These are phyloP conservation scores for Carapus acus DNA, from an alignment of 2,797 vertebrate genomes.

Conservation along the genomic window DNA sequence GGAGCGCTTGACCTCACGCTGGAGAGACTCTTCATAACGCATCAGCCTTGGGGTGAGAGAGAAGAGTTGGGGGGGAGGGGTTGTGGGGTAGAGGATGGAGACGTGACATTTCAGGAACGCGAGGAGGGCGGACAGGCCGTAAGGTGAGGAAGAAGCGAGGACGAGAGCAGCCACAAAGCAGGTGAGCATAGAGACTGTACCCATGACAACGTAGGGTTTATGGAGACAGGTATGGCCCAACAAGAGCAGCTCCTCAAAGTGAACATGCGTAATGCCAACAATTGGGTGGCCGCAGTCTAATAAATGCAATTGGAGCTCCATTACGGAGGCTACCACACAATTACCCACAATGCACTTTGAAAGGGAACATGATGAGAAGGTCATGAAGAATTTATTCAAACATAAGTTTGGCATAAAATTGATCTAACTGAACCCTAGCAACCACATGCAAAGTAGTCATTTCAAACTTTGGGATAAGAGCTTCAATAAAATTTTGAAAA, in stretches of 20 bases:
- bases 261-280: too few relatives aligned
- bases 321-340: slow-evolving; percentile 30
- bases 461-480: too few relatives aligned
- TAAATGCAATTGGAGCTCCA: background rate
- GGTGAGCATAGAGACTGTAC: slow-evolving; percentile 21
- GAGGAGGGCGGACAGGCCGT: slow-evolving; percentile 56
- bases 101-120: slow-evolving; percentile 66
- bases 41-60: slow-evolving; percentile 84
- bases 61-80: too few relatives aligned
- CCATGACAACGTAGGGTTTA: slow-evolving; percentile 5
- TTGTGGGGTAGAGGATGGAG: slow-evolving; percentile 62
- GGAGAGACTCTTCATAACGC: slow-evolving; percentile 82
- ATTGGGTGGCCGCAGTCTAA: too few relatives aligned
- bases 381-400: too few relatives aligned
- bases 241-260: too few relatives aligned
- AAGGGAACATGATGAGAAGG: too few relatives aligned
- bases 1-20: slow-evolving; percentile 80
- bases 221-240: slow-evolving; percentile 3
- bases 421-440: too few relatives aligned
- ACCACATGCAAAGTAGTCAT: too few relatives aligned
- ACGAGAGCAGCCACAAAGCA: slow-evolving; percentile 48
- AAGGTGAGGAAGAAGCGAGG: slow-evolving; percentile 70
- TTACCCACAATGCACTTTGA: slow-evolving; percentile 49
- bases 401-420: too few relatives aligned
- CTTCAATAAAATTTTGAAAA: too few relatives aligned